Evolutionary conservation across 2,888 invertebrate genomes (phyloP), one percentile per base, ranked within the genome.

Genomic region (Pollenia angustigena): DNA sequence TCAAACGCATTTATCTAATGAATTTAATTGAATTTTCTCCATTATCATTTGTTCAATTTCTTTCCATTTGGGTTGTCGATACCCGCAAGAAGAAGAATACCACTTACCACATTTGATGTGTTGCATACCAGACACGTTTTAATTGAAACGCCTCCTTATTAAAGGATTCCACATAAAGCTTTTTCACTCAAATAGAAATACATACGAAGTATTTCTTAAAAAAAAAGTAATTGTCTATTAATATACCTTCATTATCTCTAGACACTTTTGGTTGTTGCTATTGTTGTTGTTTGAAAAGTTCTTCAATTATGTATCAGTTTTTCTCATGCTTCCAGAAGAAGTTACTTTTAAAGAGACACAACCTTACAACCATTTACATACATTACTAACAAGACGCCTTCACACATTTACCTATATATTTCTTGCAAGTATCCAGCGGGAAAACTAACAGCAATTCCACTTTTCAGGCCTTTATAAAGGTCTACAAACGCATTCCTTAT

Each of bases 1-100:
- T 50, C 18, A 32, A 7, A 12, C 14, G 9, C 16, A 16, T 16
- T 56, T 50, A 42, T 48, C 40, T 9, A 64, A 16, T 72, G 60
- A 62, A 54, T 40, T 81, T 66, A 81, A 74, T 81, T 58, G 48
- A 81, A 58, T 68, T 68, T 75, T 68, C n/a, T 66, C 50, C 56
- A 74, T 42, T 72, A 71, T 6, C 54, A 60, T 40, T 58, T 60
- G 6, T 18, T n/a, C 42, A 68, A 50, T 58, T 62, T 62, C 0
- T 62, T 32, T 18, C 8, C 6, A 52, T 64, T 42, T 42, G n/a
- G 12, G 8, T 66, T 71, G 32, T 32, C 32, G 42, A 23, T 48
- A 52, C 10, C 42, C n/a, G 12, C 50, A 64, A 8, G 18, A 44
- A 6, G 16, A 12, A 64, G 12, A 54, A 74, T 58, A 60, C 18